These are phyloP conservation scores for Graptemys geographica DNA, from an alignment of 2,797 vertebrate species.

Conservation along the genomic window DNA sequence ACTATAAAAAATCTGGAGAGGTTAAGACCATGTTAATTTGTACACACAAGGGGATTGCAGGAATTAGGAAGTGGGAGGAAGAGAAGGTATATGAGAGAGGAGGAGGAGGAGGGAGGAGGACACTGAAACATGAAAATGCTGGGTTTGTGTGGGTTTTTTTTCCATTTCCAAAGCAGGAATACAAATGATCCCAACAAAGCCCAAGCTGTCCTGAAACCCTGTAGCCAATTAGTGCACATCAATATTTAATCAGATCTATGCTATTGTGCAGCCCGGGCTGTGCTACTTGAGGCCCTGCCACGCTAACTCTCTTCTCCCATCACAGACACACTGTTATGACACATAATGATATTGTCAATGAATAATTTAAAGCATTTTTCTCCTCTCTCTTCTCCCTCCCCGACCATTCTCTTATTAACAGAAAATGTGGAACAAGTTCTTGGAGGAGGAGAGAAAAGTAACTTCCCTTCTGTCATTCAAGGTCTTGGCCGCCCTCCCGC, in stretches of 20 bases:
- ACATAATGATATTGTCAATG: constrained; percentile 97
- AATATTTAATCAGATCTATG: constrained; percentile 91
- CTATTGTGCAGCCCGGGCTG: constrained; percentile 80
- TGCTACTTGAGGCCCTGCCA: constrained; percentile 77
- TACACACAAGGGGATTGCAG: constrained; percentile 57
- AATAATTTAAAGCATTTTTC: constrained; percentile 90
- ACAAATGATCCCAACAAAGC: constrained; percentile 84
- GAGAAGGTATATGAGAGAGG: background rate
- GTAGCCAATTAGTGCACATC: constrained; percentile 97
- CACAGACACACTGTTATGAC: constrained; percentile 95
- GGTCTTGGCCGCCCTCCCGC: background rate
- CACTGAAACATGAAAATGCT: constrained; percentile 67
- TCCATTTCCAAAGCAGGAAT: constrained; percentile 81
- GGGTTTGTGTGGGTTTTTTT: constrained; percentile 42
- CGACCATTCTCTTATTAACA: constrained; percentile 76
- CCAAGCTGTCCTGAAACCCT: constrained; percentile 87
- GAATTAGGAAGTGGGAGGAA: constrained; percentile 37
- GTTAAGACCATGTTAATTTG: constrained; percentile 72
- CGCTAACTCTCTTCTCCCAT: constrained; percentile 80
- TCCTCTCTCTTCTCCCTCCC: constrained; percentile 59
- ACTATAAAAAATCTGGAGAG: constrained; percentile 56
- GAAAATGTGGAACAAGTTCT: constrained; percentile 74
- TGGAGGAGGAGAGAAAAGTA: constrained; percentile 50
- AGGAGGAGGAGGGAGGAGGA: constrained; percentile 53
- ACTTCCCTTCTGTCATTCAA: background rate